A percentile compares a stretch with the other conserved stretches of the same genome.
Evolutionary conservation across 2,888 invertebrate species (phyloP).

Genomic region (Tipula vernalis): DNA sequence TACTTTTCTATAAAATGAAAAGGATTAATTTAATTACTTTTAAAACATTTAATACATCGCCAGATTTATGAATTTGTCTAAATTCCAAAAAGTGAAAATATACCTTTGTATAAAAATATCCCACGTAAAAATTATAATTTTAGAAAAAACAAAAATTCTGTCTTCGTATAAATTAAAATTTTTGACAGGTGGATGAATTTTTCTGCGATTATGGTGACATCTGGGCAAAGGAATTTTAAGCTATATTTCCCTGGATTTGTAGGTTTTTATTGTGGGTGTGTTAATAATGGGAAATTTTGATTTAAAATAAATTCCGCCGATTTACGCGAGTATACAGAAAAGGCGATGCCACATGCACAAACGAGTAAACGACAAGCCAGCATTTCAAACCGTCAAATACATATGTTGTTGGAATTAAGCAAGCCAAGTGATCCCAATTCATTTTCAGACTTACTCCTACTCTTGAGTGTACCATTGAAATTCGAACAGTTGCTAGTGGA

Average conservation of each 20-base stretch:
- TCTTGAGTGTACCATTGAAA: too few relatives aligned
- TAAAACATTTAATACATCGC: neutral
- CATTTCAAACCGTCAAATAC: too few relatives aligned
- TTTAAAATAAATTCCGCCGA: too few relatives aligned
- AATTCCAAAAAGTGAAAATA: neutral
- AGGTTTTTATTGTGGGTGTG: neutral
- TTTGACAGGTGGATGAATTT: neutral
- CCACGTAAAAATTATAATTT: slow-evolving; percentile 6
- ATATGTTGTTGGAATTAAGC: too few relatives aligned
- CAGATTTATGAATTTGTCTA: neutral
- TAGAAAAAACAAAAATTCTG: neutral
- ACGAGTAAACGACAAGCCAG: too few relatives aligned
- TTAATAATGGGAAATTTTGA: neutral
- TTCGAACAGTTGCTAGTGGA: too few relatives aligned
- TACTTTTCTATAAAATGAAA: neutral
- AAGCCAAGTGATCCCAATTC: too few relatives aligned
- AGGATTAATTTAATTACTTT: neutral
- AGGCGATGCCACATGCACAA: too few relatives aligned
- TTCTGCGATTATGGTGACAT: neutral
- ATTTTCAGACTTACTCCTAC: too few relatives aligned
- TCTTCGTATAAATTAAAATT: neutral
- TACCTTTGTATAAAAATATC: neutral
- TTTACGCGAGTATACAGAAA: too few relatives aligned
- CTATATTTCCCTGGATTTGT: neutral
- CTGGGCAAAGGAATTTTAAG: neutral